phyloP scores from a whole-genome alignment of 2,113 vertebrate genomes.

The Rafetus swinhoei region DNA sequence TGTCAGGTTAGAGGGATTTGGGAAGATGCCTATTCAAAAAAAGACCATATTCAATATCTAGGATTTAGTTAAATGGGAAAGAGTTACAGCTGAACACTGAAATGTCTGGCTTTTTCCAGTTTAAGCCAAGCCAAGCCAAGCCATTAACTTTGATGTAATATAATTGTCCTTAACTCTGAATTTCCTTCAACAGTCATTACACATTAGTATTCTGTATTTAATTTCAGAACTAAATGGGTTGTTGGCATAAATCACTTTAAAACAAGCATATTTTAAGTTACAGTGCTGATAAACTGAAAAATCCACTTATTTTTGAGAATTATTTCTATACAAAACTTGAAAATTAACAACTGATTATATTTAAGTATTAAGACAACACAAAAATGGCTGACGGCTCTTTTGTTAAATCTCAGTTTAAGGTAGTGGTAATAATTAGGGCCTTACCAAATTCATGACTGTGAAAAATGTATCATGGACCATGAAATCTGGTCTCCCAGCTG shows the following conservation, averaged over 20 bases:
- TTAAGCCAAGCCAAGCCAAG: neutral
- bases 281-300: neutral
- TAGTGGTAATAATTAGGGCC: neutral
- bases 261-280: neutral
- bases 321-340: neutral
- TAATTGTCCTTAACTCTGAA: neutral
- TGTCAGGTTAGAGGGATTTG: neutral
- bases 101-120: neutral
- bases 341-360: too few relatives aligned
- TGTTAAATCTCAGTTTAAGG: neutral
- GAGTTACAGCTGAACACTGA: neutral
- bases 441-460: too few relatives aligned
- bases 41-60: neutral
- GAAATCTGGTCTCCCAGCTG: too few relatives aligned
- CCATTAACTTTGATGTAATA: neutral
- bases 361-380: neutral
- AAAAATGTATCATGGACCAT: too few relatives aligned
- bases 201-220: neutral
- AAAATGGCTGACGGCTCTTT: neutral
- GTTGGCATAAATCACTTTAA: neutral
- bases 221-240: neutral
- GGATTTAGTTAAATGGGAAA: neutral
- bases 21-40: neutral
- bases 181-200: neutral
- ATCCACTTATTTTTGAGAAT: neutral